Base-by-base conservation (phyloP, 2,797 vertebrate genomes). In the Manis javanica region DNA sequence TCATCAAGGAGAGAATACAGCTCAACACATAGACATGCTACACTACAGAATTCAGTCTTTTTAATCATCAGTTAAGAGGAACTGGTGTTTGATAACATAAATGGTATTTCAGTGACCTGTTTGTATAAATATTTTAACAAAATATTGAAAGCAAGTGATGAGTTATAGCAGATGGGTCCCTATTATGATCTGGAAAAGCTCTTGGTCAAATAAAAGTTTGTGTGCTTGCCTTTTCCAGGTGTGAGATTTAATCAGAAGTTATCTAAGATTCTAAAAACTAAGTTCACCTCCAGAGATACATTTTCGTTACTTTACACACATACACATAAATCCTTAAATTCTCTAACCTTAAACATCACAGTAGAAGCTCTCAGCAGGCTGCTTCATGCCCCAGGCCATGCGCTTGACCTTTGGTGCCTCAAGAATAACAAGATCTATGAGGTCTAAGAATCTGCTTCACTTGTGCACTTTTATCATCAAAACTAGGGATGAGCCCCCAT, bases 371-470 rank as follows among this genome's bases (percentile, higher is more conserved):
- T 69, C 34, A 95, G 9, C 87, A 53, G 69, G 37, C 0, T 77
- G 51, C 34, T 93, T 63, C 77, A 69, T 81, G 19, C 24, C 81
- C 46, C 26, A 46, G n/a, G 39, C 34, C 68, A 87, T 39, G 14
- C 9, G 96, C 46, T 64, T 87, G 85, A 97, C 71, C 57, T 77
- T 31, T 49, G 23, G 15, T 19, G n/a, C 71, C 87, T 69, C 51
- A 82, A 79, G 39, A 96, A 96, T 61, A 86, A 68, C 42, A 94
- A 97, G 94, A 92, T 3, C 14, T 69, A 89, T 31, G 55, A 91
- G 96, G 34, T 26, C 71, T 92, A 95, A 75, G 24, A 49, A 74
- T 29, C 5, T n/a, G 7, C 46, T 90, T 95, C 91, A n/a, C 31
- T 95, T 78, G n/a, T n/a, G 7, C 69, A 74, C 91, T 92, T 95